Evolutionary conservation across 2,797 vertebrate species (phyloP).

Genomic region (Microtus californicus): DNA sequence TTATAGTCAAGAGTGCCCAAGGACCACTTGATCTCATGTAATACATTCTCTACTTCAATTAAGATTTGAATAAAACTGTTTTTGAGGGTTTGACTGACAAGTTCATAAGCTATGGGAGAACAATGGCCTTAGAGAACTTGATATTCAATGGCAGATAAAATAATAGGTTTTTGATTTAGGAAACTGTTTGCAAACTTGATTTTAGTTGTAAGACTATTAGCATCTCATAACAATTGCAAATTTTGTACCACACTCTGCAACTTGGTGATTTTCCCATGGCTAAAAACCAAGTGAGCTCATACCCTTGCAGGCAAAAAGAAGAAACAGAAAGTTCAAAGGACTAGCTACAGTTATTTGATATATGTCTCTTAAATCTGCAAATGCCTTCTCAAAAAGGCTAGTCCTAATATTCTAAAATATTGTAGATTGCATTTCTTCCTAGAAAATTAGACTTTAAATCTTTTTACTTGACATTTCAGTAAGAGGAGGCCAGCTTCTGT

Average conservation of each 20-base stretch:
- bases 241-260: neutral
- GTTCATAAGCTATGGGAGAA: neutral
- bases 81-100: slow-evolving; percentile 20
- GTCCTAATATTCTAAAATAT: neutral
- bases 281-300: neutral
- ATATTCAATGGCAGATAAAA: neutral
- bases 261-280: slow-evolving; percentile 8
- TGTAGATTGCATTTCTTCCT: neutral
- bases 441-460: neutral
- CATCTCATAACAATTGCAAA: neutral
- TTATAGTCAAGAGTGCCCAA: neutral
- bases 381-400: slow-evolving; percentile 4
- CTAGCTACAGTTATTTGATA: slow-evolving; percentile 25
- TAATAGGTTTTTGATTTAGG: neutral
- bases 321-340: neutral
- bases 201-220: slow-evolving; percentile 45
- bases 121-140: neutral
- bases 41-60: neutral
- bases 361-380: slow-evolving; percentile 26
- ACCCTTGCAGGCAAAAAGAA: neutral
- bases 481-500: slow-evolving; percentile 46
- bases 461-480: slow-evolving; percentile 45
- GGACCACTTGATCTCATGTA: neutral
- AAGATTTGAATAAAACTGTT: neutral
- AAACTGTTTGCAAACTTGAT: slow-evolving; percentile 47